These are phyloP conservation scores for Heliothis peltigera DNA, from an alignment of 2,888 invertebrate species.

Conservation along the genomic window DNA sequence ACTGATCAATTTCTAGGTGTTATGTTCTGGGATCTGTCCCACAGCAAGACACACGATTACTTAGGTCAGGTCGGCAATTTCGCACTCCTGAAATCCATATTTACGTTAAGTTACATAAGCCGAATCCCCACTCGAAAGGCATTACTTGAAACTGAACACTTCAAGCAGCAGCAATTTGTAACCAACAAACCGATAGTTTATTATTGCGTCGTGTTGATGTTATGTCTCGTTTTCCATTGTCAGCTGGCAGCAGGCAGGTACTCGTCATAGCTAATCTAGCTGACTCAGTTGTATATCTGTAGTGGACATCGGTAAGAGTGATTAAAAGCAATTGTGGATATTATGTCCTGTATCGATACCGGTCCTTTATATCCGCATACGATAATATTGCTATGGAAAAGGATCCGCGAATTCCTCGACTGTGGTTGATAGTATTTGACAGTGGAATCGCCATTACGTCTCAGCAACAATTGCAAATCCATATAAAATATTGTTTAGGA, in stretches of 20 bases:
- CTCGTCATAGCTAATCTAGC: slow-evolving; percentile 23
- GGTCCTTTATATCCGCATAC: background rate
- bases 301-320: slow-evolving; percentile 1
- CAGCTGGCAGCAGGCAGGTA: background rate
- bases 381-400: background rate
- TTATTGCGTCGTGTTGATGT: background rate
- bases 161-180: background rate
- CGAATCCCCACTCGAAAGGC: no score
- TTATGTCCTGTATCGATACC: slow-evolving; percentile 10
- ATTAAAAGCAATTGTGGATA: slow-evolving; percentile 5
- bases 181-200: background rate
- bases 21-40: no score
- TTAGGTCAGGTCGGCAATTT: no score
- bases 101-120: no score
- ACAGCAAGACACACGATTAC: no score
- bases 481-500: no score
- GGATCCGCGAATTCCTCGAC: background rate
- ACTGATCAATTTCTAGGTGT: no score
- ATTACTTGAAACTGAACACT: no score
- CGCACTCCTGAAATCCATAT: no score
- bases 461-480: no score
- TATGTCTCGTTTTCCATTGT: slow-evolving; percentile 21
- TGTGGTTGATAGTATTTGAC: background rate
- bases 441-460: no score
- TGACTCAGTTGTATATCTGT: slow-evolving; percentile 21